Base-by-base conservation (phyloP, 2,888 invertebrate genomes). In the Craniophora ligustri region DNA sequence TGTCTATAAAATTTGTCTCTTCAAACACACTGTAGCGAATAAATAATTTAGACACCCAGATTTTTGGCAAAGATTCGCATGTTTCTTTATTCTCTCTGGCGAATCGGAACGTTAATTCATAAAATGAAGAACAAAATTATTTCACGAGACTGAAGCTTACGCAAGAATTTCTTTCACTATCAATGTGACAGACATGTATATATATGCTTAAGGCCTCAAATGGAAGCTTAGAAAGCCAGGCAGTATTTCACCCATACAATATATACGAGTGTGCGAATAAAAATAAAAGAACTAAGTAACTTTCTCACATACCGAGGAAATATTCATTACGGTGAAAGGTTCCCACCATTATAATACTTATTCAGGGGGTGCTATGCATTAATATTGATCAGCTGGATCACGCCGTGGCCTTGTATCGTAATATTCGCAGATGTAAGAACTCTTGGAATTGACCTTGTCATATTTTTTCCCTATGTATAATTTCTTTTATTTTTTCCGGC, bases 291-390 rank as follows among this genome's bases (percentile, higher is more conserved):
- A 72, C 69, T 74, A 59, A 67, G 67, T 65, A 64, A 68, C 60
- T 65, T 75, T 73, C 74, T 73, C 68, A 64, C 72, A 72, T 70
- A 63, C 69, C 68, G 64, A 73, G 74, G 74, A 76, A 80, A 81
- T 79, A 82, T 81, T 86, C 85, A 86, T 86, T 85, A 83, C 64
- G 64, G 51, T 81, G 75, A 86, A 85, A 86, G 85, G 82, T 82
- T 84, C 72, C 44, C 57, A 67, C 67, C 62, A 75, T 73, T 72
- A 72, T 76, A 71, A 72, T 72, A 63, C 75, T 76, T 79, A 82
- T 81, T 75, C 68, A 63, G 70, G 41, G 66, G 71, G 72, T 61
- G 64, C 58, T 70, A 67, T 78, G 76, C 78, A 79, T 81, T 79
- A 79, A 82, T 80, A 81, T 81, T 81, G 79, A 81, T 81, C 76